Percentiles rank a stretch among this genome's conserved stretches.
Conservation (phyloP, 2,888 invertebrate genomes). For the Steinernema scapterisci region DNA sequence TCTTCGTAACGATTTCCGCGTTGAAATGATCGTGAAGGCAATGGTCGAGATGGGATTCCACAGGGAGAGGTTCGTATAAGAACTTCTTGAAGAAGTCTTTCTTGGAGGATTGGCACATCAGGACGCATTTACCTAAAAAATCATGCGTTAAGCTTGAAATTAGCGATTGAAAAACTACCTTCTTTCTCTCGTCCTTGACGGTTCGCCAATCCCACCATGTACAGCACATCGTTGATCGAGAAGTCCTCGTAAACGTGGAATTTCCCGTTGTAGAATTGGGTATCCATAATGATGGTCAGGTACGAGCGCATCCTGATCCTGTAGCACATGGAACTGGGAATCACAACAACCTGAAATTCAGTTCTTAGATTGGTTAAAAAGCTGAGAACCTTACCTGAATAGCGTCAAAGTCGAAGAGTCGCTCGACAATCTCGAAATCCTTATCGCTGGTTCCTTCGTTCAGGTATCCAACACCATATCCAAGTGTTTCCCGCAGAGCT, state of each 20-base stretch:
- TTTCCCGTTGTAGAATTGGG: constrained; percentile 86
- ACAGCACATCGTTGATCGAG: constrained; percentile 91
- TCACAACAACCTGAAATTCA: constrained; percentile 80
- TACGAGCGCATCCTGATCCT: constrained; percentile 85
- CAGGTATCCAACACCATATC: constrained; percentile 93
- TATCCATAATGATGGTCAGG: constrained; percentile 95
- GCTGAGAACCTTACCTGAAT: constrained; percentile 73
- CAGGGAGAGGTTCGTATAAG: constrained; percentile 91
- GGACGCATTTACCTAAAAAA: constrained; percentile 77
- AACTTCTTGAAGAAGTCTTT: constrained; percentile 99
- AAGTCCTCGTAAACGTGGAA: constrained; percentile 87
- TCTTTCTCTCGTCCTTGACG: constrained; percentile 88
- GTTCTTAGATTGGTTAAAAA: background rate
- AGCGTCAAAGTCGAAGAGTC: constrained; percentile 88
- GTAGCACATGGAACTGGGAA: constrained; percentile 89
- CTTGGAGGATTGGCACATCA: constrained; percentile 95
- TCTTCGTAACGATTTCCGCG: constrained; percentile 98
- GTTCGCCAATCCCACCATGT: constrained; percentile 96
- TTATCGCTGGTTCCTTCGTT: constrained; percentile 87
- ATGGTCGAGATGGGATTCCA: constrained; percentile 97
- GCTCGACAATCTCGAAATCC: constrained; percentile 88
- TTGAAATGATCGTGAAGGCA: constrained; percentile 98
- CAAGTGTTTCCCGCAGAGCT: constrained; percentile 86
- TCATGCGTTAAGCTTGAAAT: background rate
- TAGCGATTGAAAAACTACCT: constrained; percentile 74